Evolutionary conservation across 2,888 invertebrate species (phyloP).

Genomic region (Petrolisthes manimaculis): DNA sequence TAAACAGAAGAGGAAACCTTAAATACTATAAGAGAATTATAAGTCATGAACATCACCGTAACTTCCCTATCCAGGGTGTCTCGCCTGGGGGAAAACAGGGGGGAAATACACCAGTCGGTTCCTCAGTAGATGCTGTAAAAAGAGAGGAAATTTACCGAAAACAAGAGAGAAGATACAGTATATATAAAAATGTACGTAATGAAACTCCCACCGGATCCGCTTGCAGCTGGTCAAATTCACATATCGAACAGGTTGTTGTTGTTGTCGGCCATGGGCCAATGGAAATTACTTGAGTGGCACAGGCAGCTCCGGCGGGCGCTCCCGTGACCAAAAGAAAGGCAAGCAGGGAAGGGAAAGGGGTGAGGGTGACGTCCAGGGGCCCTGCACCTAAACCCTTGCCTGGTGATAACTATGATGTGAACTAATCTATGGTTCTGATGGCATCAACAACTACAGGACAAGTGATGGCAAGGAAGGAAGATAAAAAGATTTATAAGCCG

Average conservation of each 20-base stretch:
- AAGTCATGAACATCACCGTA: not conserved
- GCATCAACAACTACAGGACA: too few species aligned
- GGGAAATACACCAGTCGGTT: slow-evolving; percentile 8
- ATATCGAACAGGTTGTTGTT: not conserved
- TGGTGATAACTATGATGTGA: too few species aligned
- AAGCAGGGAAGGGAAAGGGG: not conserved
- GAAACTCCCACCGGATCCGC: slow-evolving; percentile 30
- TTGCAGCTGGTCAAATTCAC: not conserved
- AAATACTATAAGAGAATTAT: too few species aligned
- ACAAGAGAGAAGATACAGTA: not conserved
- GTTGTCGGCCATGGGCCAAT: not conserved
- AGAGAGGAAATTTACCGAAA: slow-evolving; percentile 13
- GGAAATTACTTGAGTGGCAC: not conserved
- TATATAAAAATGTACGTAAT: not conserved
- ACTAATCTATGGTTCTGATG: too few species aligned
- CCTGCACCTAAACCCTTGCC: too few species aligned
- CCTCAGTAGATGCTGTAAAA: slow-evolving; percentile 30
- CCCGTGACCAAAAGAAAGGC: slow-evolving; percentile 35
- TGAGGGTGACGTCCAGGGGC: not conserved
- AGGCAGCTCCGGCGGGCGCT: slow-evolving; percentile 32
- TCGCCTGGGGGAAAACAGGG: slow-evolving; percentile 22
- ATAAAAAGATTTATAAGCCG: too few species aligned
- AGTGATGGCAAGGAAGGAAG: too few species aligned
- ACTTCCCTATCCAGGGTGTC: slow-evolving; percentile 19
- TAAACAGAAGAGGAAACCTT: too few species aligned